Evolutionary conservation across 2,888 invertebrate genomes (phyloP), one percentile per base, ranked within the genome.

Genomic region (Theodoxus fluviatilis): DNA sequence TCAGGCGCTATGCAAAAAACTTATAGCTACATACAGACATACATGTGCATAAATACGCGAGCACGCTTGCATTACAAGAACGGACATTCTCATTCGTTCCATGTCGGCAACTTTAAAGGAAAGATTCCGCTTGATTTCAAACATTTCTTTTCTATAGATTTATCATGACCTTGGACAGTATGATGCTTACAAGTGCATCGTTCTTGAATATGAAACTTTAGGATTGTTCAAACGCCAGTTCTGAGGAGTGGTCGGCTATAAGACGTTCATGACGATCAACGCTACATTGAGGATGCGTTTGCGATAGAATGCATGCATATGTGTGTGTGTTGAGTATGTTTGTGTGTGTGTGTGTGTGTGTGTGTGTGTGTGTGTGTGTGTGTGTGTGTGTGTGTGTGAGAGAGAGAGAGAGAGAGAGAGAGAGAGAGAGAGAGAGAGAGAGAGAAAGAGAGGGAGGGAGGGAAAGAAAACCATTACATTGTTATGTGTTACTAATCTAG

Each of bases 401-500:
- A 64, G 37, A 64, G 40, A 38, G 28, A 64, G 22, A 64, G 28
- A 38, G 28, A 64, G 37, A 38, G 28, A 38, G 22, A 64, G 37
- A 38, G 28, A 38, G 40, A 64, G 37, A 64, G 28, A 38, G 28
- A 64, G 37, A 64, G 40, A 22, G 28, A 38, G 18, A 64, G 40
- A 38, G n/a, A 38, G 22, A 38, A 35, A 38, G 28, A 64, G 22
- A 38, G 28, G 15, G 22, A 64, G 37, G 22, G n/a, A 22, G 22
- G 12, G 22, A 31, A 64, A 31, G 38, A 28, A 64, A 35, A 38
- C n/a, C n/a, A n/a, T n/a, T n/a, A n/a, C n/a, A n/a, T n/a, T n/a
- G n/a, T n/a, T n/a, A n/a, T n/a, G n/a, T n/a, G n/a, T n/a, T n/a
- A n/a, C n/a, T n/a, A n/a, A n/a, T n/a, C n/a, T n/a, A n/a, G n/a